Evolutionary conservation across 2,888 invertebrate species (phyloP).

Genomic region (Nezara viridula): DNA sequence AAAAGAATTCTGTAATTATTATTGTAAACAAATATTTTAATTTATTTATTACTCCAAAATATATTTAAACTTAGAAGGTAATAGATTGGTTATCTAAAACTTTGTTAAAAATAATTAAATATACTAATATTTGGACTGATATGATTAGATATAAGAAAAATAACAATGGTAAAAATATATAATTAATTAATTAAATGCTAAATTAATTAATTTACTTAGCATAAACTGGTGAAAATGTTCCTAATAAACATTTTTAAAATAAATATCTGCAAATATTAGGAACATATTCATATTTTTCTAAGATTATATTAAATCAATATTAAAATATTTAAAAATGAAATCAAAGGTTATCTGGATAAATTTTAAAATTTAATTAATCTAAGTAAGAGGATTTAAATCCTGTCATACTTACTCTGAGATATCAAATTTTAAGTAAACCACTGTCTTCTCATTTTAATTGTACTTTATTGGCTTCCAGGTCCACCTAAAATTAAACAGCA

Average conservation of each 20-base stretch:
- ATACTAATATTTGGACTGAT: not conserved
- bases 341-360: not conserved
- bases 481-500: constrained; percentile 55
- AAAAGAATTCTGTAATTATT: not conserved
- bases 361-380: not conserved
- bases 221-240: not conserved
- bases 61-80: constrained; percentile 2
- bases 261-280: not conserved
- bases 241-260: not conserved
- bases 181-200: not conserved
- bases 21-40: not conserved
- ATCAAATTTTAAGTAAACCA: constrained; percentile 15
- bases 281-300: not conserved
- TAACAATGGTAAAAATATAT: not conserved
- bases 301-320: not conserved
- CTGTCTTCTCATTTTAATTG: constrained; percentile 4
- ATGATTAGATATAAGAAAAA: not conserved
- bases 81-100: not conserved
- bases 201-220: not conserved
- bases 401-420: not conserved
- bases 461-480: not conserved
- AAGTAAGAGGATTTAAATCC: not conserved
- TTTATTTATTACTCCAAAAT: not conserved
- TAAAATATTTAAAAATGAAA: not conserved
- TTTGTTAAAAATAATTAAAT: not conserved